A percentile compares a stretch with the other conserved stretches of the same genome.
These are phyloP conservation scores for Apamea epomidion DNA, from an alignment of 2,888 invertebrate species.

Conservation along the genomic window DNA sequence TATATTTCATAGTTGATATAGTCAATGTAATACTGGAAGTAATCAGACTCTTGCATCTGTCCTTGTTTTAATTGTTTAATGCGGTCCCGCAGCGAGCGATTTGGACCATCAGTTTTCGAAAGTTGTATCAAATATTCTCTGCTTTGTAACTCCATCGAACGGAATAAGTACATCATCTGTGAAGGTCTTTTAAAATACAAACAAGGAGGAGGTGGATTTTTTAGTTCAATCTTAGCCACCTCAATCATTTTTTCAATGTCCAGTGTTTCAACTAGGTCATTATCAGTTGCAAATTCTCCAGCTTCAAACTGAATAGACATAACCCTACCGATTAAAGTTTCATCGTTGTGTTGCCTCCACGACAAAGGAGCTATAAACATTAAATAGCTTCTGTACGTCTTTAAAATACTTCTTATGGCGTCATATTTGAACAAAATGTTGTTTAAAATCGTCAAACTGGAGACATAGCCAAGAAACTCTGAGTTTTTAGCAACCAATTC, in stretches of 20 bases:
- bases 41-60: slow-evolving; percentile 83
- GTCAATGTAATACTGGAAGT: slow-evolving; percentile 86
- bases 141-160: slow-evolving; percentile 87
- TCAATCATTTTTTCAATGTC: slow-evolving; percentile 86
- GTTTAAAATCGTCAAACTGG: slow-evolving; percentile 81
- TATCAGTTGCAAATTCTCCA: slow-evolving; percentile 83
- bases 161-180: slow-evolving; percentile 85
- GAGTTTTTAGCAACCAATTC: slow-evolving; percentile 81
- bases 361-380: slow-evolving; percentile 85
- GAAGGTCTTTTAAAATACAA: slow-evolving; percentile 81
- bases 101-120: slow-evolving; percentile 82
- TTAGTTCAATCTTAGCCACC: slow-evolving; percentile 80
- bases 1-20: slow-evolving; percentile 79
- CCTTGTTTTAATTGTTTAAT: slow-evolving; percentile 80
- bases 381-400: slow-evolving; percentile 84
- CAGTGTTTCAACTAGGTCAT: slow-evolving; percentile 83
- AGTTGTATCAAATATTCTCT: slow-evolving; percentile 86
- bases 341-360: slow-evolving; percentile 85
- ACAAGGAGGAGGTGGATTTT: slow-evolving; percentile 76
- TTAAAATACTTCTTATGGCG: slow-evolving; percentile 82
- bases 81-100: slow-evolving; percentile 77
- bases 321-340: slow-evolving; percentile 77
- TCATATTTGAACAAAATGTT: slow-evolving; percentile 86
- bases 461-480: slow-evolving; percentile 81
- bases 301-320: slow-evolving; percentile 84